These are phyloP conservation scores for Tipula unca DNA, from an alignment of 2,888 invertebrate species.

Conservation along the genomic window DNA sequence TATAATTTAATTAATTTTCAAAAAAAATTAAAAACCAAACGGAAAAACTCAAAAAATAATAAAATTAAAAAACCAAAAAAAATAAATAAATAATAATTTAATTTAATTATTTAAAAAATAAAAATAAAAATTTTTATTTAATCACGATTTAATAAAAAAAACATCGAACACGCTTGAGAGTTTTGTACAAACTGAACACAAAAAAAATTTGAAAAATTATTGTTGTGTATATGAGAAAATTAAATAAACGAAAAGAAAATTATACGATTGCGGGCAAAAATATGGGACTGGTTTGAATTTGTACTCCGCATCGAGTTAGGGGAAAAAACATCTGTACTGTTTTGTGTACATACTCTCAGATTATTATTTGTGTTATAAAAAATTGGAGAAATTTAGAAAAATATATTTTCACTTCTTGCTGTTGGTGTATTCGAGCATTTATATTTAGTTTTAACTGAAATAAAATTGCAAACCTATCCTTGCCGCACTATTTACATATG, in stretches of 20 bases:
- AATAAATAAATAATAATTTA: background rate
- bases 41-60: background rate
- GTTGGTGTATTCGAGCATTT: too few relatives aligned
- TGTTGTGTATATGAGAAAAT: background rate
- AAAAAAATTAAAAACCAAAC: background rate
- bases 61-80: background rate
- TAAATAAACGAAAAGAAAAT: background rate
- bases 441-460: too few relatives aligned
- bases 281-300: background rate
- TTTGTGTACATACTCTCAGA: background rate
- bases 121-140: background rate
- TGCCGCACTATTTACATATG: too few relatives aligned
- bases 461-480: too few relatives aligned
- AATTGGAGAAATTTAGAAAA: background rate
- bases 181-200: background rate
- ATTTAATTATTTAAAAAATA: background rate
- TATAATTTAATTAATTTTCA: background rate
- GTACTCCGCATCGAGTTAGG: background rate
- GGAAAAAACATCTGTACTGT: background rate
- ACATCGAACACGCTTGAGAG: background rate
- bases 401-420: background rate
- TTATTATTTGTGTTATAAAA: background rate
- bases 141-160: background rate
- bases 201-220: background rate
- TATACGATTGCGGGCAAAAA: background rate